Conservation (phyloP, 2,113 vertebrate genomes). For the Sarotherodon lohbergeri region DNA sequence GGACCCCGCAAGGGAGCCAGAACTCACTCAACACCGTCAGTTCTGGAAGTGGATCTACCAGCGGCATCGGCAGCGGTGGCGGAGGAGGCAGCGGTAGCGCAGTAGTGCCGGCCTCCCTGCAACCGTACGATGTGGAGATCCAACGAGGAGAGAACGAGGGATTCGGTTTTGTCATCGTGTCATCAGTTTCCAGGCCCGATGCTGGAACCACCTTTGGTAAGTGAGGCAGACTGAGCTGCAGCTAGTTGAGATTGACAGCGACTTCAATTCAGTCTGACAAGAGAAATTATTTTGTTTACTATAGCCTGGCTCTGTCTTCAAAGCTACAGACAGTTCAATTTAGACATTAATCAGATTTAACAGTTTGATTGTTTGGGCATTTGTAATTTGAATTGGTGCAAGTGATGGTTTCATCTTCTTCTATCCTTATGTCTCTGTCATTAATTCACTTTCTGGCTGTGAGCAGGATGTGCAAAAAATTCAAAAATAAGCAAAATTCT, state of each 20-base stretch:
- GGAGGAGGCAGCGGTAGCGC: conserved; percentile 82
- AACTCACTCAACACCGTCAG: conserved; percentile 97
- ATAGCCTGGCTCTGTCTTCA: background rate
- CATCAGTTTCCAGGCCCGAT: conserved; percentile 91
- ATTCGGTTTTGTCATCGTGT: conserved; percentile 98
- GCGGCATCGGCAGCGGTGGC: conserved; percentile 87
- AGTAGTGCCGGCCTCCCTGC: conserved; percentile 75
- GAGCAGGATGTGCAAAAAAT: background rate
- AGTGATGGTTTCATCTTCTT: background rate
- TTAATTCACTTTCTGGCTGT: background rate
- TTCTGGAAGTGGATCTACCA: conserved; percentile 94
- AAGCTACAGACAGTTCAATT: background rate
- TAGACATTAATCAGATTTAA: background rate
- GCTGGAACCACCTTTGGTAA: conserved; percentile 92
- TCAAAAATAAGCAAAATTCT: background rate
- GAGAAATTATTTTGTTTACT: conserved; percentile 1
- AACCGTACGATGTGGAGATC: conserved; percentile 96
- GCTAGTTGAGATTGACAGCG: background rate
- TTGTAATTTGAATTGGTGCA: background rate
- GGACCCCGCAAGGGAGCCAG: conserved; percentile 94
- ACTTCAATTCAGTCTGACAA: background rate
- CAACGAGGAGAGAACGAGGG: conserved; percentile 92
- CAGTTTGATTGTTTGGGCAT: conserved; percentile 2
- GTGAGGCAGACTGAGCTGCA: conserved; percentile 9
- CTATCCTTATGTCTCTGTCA: background rate